Conservation (phyloP, 2,113 vertebrate genomes). For the Anser cygnoides region DNA sequence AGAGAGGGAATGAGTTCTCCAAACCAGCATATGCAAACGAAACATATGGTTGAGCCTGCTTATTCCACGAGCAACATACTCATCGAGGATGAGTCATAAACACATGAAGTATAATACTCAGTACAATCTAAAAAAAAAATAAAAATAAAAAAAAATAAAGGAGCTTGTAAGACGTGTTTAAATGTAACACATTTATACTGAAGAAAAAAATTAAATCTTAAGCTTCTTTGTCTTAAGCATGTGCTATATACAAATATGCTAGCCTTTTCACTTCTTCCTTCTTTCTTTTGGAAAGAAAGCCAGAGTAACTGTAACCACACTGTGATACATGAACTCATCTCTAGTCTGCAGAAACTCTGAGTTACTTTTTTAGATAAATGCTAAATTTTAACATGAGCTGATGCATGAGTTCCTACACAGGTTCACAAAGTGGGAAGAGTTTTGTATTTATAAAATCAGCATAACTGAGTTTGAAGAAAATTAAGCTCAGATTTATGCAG, state of each 20-base stretch:
- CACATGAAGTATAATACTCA: constrained; percentile 23
- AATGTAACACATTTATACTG: not conserved
- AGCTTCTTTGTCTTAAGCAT: not conserved
- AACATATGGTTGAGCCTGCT: constrained; percentile 50
- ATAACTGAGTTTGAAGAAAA: not conserved
- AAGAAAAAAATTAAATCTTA: not conserved
- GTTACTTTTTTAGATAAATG: not conserved
- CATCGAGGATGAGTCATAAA: constrained; percentile 56
- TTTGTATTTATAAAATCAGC: not conserved
- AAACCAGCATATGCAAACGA: constrained; percentile 58
- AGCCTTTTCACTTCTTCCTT: not conserved
- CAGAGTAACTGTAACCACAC: not conserved
- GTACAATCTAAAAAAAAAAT: not conserved
- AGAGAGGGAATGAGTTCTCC: constrained; percentile 31
- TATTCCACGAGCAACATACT: constrained; percentile 36
- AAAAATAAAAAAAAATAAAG: not conserved
- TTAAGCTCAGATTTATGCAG: not conserved
- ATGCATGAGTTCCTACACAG: not conserved
- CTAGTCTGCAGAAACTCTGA: not conserved
- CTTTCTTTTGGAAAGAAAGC: not conserved
- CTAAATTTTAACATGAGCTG: not conserved
- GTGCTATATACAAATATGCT: not conserved
- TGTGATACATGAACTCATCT: not conserved
- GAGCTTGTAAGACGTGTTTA: not conserved
- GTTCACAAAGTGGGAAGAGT: not conserved